A percentile compares a stretch with the other conserved stretches of the same genome.
These are phyloP conservation scores for Dasyornis broadbenti DNA, from an alignment of 2,113 vertebrate species.

Conservation along the genomic window DNA sequence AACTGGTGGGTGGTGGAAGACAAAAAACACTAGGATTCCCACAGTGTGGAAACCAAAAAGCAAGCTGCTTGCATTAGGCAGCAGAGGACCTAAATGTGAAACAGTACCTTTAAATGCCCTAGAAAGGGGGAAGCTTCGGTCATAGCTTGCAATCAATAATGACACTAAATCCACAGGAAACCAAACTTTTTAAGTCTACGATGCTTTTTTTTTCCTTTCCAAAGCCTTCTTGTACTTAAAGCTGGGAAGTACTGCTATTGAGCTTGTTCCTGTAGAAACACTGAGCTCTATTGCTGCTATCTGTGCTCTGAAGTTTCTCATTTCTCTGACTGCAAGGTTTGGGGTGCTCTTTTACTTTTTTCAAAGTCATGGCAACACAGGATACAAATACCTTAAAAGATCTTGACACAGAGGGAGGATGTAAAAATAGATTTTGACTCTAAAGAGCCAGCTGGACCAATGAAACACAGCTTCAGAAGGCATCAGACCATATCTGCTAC, in stretches of 20 bases:
- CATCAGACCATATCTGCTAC: neutral
- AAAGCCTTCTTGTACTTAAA: neutral
- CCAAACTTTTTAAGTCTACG: neutral
- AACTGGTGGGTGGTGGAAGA: neutral
- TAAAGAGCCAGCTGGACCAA: neutral
- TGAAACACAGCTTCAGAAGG: neutral
- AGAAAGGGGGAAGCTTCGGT: neutral
- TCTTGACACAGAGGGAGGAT: neutral
- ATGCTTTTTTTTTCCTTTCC: neutral
- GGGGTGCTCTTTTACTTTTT: neutral
- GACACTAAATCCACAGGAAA: neutral
- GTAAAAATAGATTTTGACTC: neutral
- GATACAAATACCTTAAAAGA: neutral
- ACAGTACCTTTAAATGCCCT: neutral
- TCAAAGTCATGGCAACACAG: neutral
- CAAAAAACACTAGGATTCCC: neutral
- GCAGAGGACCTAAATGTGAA: neutral
- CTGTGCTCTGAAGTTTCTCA: neutral
- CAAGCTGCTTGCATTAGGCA: neutral
- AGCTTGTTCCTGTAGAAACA: neutral
- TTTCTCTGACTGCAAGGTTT: neutral
- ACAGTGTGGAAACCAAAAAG: neutral
- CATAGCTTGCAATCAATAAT: neutral
- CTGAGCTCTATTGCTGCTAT: neutral
- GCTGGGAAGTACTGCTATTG: neutral